Conservation (phyloP, 1,140 invertebrate genomes). For the Drosophila neocordata region DNA sequence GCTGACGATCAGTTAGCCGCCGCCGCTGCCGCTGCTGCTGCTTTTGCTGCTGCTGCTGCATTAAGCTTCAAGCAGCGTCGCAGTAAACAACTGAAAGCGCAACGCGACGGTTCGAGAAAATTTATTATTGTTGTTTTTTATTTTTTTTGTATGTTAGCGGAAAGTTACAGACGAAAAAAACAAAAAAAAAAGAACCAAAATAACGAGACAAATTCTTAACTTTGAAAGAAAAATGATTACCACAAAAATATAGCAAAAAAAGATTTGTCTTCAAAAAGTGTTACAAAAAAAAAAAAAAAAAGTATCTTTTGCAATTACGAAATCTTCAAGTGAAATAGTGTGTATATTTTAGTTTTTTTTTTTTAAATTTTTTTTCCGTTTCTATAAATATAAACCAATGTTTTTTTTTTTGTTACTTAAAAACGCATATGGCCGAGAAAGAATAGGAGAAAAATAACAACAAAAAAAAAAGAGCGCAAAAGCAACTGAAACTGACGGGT, state of each 20-base stretch:
- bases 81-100: slow-evolving; percentile 70
- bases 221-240: slow-evolving; percentile 1
- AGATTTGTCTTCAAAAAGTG: not conserved
- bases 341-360: slow-evolving; percentile 33
- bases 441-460: slow-evolving; percentile 21
- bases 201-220: not conserved
- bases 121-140: not conserved
- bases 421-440: slow-evolving; percentile 21
- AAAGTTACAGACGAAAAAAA: slow-evolving; percentile 57
- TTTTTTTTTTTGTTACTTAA: slow-evolving; percentile 16
- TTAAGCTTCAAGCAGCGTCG: slow-evolving; percentile 42
- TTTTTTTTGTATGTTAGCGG: slow-evolving; percentile 46
- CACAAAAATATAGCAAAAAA: not conserved
- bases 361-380: slow-evolving; percentile 47
- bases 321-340: slow-evolving; percentile 46
- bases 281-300: not conserved
- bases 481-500: slow-evolving; percentile 62
- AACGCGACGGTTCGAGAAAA: slow-evolving; percentile 49
- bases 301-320: slow-evolving; percentile 43
- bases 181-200: not conserved
- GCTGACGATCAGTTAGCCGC: slow-evolving; percentile 40
- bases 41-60: slow-evolving; percentile 15
- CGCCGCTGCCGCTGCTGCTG: slow-evolving; percentile 24
- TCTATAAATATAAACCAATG: slow-evolving; percentile 60
- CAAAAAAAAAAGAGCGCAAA: slow-evolving; percentile 45